A percentile compares a stretch with the other conserved stretches of the same genome.
phyloP scores from a whole-genome alignment of 2,888 invertebrate species.

The Cephus pygmeus region DNA sequence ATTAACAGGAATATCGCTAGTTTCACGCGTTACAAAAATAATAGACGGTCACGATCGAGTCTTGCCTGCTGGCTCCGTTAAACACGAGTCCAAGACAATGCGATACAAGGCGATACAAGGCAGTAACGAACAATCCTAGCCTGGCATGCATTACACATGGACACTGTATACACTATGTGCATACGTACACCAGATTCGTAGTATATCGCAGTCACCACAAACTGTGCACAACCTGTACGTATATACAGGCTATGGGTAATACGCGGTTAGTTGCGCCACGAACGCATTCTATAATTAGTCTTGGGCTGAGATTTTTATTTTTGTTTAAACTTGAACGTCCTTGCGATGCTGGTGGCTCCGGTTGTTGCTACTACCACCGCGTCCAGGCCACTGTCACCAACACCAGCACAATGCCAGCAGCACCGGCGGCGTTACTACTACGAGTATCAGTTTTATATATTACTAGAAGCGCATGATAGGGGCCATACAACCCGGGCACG shows the following conservation, averaged over 20 bases:
- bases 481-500: neutral
- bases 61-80: neutral
- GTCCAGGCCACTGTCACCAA: neutral
- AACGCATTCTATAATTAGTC: constrained; percentile 62
- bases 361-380: constrained; percentile 1
- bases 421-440: neutral
- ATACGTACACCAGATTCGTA: neutral
- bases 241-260: neutral
- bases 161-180: neutral
- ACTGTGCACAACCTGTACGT: neutral
- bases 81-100: neutral
- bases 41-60: neutral
- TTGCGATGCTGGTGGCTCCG: constrained; percentile 37
- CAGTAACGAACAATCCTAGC: neutral
- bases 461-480: neutral
- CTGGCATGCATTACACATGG: neutral
- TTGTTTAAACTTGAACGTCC: constrained; percentile 65
- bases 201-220: neutral
- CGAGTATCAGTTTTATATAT: neutral
- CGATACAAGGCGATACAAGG: neutral
- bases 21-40: constrained; percentile 9
- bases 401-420: neutral
- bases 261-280: constrained; percentile 33
- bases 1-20: constrained; percentile 8
- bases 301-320: constrained; percentile 59